Evolutionary conservation across 2,797 vertebrate species (phyloP).

Genomic region (Nyctalus aviator): DNA sequence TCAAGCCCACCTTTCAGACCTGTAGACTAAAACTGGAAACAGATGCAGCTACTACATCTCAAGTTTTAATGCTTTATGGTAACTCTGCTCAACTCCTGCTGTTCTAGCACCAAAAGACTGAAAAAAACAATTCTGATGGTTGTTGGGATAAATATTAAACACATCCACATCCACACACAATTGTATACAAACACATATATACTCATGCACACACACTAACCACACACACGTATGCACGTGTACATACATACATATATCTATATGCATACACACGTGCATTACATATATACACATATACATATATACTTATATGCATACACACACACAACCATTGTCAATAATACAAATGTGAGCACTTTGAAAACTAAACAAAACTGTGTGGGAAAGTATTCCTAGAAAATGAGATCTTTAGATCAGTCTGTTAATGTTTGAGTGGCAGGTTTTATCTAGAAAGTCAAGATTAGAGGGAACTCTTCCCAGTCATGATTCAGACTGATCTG

Average conservation of each 20-base stretch:
- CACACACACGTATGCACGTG: not conserved
- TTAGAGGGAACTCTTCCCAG: not conserved
- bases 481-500: not conserved
- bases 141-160: not conserved
- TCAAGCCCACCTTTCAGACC: slow-evolving; percentile 41
- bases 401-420: not conserved
- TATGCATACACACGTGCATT: no score
- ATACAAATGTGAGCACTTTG: not conserved
- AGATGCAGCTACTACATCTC: not conserved
- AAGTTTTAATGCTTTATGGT: not conserved
- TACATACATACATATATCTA: not conserved
- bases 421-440: not conserved
- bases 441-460: not conserved
- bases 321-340: not conserved
- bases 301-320: not conserved
- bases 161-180: not conserved
- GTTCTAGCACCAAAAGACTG: not conserved
- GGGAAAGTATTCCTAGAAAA: slow-evolving; percentile 30
- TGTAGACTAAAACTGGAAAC: not conserved
- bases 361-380: slow-evolving; percentile 4
- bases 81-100: not conserved
- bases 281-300: not conserved
- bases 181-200: not conserved
- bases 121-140: not conserved
- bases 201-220: no score